Base-by-base conservation (phyloP, 2,113 vertebrate genomes). In the Lanius ludovicianus region DNA sequence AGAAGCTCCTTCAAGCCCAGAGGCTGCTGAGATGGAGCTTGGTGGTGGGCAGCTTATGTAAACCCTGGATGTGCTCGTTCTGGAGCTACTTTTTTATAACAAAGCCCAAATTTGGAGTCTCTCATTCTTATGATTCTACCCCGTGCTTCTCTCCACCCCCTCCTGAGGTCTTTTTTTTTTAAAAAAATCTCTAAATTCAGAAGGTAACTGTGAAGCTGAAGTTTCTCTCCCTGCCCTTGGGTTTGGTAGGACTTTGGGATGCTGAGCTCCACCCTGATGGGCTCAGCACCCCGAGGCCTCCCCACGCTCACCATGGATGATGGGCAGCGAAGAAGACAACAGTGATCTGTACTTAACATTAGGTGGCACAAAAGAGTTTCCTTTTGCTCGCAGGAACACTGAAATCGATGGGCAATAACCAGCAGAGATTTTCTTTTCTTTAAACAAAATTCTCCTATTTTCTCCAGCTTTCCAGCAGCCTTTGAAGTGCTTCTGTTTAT, bases 281-380 rank as follows among this genome's bases (percentile, higher is more conserved):
- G 24, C 70, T 44, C 68, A 47, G 94, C 88, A 75, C 60, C 83
- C 84, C 1, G 2, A 23, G 64, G 73, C 57, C 53, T 93, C 62
- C 46, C 46, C 76, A 21, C 0, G 7, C 60, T 28, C 35, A 10
- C 5, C 6, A 3, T 0, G 86, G 39, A 7, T 4, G 73, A 73
- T 22, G 74, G 67, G 82, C 87, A 91, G 71, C 31, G 0, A 50
- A 65, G 90, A 78, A 19, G 53, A 76, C 87, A 96, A 97, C 95
- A 97, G 89, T 97, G 95, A 95, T 90, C 90, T 62, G 50, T 67
- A 33, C 59, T 96, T 96, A 96, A 97, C 97, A 96, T 97, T 97
- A 97, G 97, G 96, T 96, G 97, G 97, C 96, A 97, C 95, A 96
- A 97, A 97, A 96, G 95, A 94, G 95, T 97, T 96, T 97, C 93